phyloP scores from a whole-genome alignment of 2,113 vertebrate species.

The Tachycineta bicolor region DNA sequence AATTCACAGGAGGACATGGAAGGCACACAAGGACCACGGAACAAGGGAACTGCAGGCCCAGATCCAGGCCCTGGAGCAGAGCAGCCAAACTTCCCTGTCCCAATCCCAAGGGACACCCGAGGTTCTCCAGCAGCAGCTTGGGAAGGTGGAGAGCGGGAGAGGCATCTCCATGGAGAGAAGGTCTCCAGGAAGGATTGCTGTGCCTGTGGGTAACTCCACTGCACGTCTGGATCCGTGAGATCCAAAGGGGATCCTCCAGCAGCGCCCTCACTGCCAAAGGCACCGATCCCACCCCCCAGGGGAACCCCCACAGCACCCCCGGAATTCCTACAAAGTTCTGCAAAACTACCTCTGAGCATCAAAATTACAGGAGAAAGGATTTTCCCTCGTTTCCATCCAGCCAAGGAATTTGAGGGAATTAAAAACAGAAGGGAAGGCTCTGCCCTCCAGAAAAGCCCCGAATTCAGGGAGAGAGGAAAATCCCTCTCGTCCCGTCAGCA shows the following conservation, averaged over 20 bases:
- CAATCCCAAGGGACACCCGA: background rate
- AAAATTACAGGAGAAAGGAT: background rate
- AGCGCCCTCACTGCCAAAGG: accelerated
- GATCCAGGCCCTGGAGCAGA: background rate
- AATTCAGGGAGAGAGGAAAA: background rate
- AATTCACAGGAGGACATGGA: background rate
- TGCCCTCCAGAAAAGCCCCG: background rate
- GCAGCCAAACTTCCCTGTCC: background rate
- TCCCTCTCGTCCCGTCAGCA: background rate
- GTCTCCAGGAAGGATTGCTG: background rate
- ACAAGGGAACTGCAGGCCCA: background rate
- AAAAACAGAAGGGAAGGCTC: background rate
- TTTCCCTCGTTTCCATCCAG: background rate
- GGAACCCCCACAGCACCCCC: background rate
- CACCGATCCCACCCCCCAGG: background rate
- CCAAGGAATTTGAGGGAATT: background rate
- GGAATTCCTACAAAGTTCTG: background rate
- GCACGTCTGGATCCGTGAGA: background rate
- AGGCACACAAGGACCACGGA: accelerated
- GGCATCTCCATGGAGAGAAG: background rate
- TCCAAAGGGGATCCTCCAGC: accelerated
- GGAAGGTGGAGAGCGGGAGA: background rate
- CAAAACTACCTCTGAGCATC: background rate
- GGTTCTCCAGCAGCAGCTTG: background rate
- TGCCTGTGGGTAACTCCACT: background rate